Evolutionary conservation across 1,140 invertebrate genomes (phyloP).

Genomic region (Rhopalosiphum padi): DNA sequence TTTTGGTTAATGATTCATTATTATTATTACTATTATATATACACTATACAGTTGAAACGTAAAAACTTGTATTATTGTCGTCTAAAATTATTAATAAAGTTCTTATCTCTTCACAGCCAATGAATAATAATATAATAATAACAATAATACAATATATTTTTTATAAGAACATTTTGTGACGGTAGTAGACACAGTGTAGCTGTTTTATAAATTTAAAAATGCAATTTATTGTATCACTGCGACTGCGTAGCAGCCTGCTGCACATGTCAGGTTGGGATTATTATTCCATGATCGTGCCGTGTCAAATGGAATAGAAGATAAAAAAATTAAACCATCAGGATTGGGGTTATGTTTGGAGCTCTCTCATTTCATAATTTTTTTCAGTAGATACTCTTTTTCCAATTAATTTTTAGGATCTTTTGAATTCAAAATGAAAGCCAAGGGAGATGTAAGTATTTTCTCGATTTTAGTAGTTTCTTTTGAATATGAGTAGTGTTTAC

Average conservation of each 20-base stretch:
- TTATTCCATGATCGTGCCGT: not conserved
- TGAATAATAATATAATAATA: constrained; percentile 26
- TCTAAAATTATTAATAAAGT: not conserved
- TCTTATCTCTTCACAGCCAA: not conserved
- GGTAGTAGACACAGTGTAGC: not conserved
- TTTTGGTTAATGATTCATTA: constrained; percentile 23
- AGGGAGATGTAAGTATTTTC: constrained; percentile 58
- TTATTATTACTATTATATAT: not conserved
- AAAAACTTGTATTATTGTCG: not conserved
- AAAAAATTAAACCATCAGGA: not conserved
- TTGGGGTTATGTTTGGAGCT: constrained; percentile 41
- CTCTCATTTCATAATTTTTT: not conserved
- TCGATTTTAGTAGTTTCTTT: not conserved
- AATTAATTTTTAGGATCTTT: not conserved
- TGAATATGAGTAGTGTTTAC: not conserved
- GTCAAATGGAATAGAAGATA: not conserved
- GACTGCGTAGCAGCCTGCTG: not conserved
- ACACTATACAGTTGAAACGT: not conserved
- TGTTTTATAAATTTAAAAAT: not conserved
- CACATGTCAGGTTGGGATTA: not conserved
- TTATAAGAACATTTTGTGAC: not conserved
- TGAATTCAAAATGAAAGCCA: constrained; percentile 52
- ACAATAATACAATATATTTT: not conserved
- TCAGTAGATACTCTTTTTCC: not conserved
- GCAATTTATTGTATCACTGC: not conserved